phyloP scores from a whole-genome alignment of 1,140 invertebrate species.

The Diachasma alloeum region DNA sequence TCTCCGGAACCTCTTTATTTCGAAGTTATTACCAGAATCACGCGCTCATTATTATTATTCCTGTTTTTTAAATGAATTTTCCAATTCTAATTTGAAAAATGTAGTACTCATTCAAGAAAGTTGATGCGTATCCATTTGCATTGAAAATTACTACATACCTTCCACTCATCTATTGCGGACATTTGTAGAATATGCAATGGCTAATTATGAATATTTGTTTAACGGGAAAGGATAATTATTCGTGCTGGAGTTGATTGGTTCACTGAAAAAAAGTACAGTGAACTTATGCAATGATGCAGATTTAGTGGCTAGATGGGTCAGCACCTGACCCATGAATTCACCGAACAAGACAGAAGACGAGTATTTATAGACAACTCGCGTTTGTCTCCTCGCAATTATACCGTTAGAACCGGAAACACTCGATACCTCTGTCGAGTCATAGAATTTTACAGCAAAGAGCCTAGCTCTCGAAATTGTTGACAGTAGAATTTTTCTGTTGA shows the following conservation, averaged over 20 bases:
- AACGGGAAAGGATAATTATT: not conserved
- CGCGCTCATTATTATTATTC: too few species aligned
- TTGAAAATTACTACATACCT: too few species aligned
- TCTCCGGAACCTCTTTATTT: too few species aligned
- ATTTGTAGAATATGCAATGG: too few species aligned
- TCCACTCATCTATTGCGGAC: too few species aligned
- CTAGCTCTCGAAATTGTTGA: not conserved
- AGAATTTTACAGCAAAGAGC: not conserved
- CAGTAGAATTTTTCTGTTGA: not conserved
- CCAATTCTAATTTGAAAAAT: too few species aligned
- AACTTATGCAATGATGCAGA: conserved; percentile 8
- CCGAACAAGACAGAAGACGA: not conserved
- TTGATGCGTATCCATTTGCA: too few species aligned
- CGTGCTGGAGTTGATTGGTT: not conserved
- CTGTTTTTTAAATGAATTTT: too few species aligned
- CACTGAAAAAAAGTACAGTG: not conserved
- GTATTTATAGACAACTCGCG: not conserved
- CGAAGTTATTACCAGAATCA: too few species aligned
- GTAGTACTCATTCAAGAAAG: too few species aligned
- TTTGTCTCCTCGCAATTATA: conserved; percentile 2
- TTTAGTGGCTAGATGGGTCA: not conserved
- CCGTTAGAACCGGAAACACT: conserved; percentile 4
- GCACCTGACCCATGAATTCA: not conserved
- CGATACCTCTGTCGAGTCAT: not conserved
- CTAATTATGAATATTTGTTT: too few species aligned